phyloP scores from a whole-genome alignment of 2,888 invertebrate species.

The Bedellia somnulentella region DNA sequence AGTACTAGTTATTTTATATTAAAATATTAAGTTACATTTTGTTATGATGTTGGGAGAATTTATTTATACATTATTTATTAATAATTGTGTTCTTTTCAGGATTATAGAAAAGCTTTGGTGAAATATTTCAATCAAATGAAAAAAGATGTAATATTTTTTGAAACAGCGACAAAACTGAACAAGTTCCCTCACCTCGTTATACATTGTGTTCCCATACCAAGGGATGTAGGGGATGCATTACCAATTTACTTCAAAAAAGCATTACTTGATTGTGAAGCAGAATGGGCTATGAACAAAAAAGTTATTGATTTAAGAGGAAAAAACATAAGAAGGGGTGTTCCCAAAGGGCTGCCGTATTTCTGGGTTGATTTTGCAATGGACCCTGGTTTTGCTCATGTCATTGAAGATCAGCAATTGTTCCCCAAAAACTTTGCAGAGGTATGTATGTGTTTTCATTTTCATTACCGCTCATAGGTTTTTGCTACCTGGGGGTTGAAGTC shows the following conservation, averaged over 20 bases:
- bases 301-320: slow-evolving; percentile 59
- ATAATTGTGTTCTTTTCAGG: slow-evolving; percentile 58
- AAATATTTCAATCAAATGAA: slow-evolving; percentile 73
- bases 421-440: slow-evolving; percentile 90
- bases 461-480: slow-evolving; percentile 2
- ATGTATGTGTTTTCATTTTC: slow-evolving; percentile 13
- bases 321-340: slow-evolving; percentile 79
- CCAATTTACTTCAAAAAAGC: slow-evolving; percentile 99
- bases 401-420: slow-evolving; percentile 89
- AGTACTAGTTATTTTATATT: no score
- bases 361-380: slow-evolving; percentile 90
- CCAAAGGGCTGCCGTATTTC: slow-evolving; percentile 94
- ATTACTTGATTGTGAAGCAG: slow-evolving; percentile 89
- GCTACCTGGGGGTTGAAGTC: no score
- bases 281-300: slow-evolving; percentile 96
- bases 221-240: slow-evolving; percentile 82
- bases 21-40: no score
- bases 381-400: slow-evolving; percentile 94
- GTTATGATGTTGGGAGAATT: no score
- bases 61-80: no score
- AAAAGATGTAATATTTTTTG: slow-evolving; percentile 87
- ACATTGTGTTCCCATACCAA: slow-evolving; percentile 86
- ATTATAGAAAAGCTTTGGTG: slow-evolving; percentile 76
- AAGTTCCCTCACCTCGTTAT: slow-evolving; percentile 82
- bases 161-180: slow-evolving; percentile 76